Conservation (phyloP, 2,888 invertebrate genomes). For the Esperia sulphurella region DNA sequence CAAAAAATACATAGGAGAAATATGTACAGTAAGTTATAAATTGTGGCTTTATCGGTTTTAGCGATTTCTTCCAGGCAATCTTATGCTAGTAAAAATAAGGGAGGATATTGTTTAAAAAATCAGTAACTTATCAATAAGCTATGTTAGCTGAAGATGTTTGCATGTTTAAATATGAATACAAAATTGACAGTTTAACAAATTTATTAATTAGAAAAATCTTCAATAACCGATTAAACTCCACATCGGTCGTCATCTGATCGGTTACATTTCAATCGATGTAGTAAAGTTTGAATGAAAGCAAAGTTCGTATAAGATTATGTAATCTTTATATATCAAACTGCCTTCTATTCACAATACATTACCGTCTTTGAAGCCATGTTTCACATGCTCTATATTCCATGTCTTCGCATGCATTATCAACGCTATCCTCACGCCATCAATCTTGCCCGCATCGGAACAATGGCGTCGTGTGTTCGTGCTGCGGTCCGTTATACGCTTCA, state of each 20-base stretch:
- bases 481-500: conserved; percentile 36
- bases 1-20: too few relatives aligned
- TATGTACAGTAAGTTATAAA: too few relatives aligned
- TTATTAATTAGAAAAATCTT: not conserved
- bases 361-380: conserved; percentile 17
- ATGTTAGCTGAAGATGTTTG: too few relatives aligned
- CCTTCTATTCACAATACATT: not conserved
- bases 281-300: conserved; percentile 2
- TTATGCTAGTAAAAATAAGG: too few relatives aligned
- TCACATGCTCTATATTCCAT: conserved; percentile 67
- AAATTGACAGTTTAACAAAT: too few relatives aligned
- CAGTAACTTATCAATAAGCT: too few relatives aligned
- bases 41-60: too few relatives aligned
- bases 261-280: not conserved
- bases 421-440: conserved; percentile 50
- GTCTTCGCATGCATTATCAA: conserved; percentile 51
- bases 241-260: not conserved
- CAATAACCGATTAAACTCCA: not conserved
- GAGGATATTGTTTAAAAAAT: too few relatives aligned
- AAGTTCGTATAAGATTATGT: conserved; percentile 1
- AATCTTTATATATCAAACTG: not conserved
- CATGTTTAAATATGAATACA: too few relatives aligned
- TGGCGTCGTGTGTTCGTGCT: conserved; percentile 26
- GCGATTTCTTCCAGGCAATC: too few relatives aligned
- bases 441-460: conserved; percentile 49